These are phyloP conservation scores for Semaprochilodus insignis DNA, from an alignment of 2,797 vertebrate species.

Conservation along the genomic window DNA sequence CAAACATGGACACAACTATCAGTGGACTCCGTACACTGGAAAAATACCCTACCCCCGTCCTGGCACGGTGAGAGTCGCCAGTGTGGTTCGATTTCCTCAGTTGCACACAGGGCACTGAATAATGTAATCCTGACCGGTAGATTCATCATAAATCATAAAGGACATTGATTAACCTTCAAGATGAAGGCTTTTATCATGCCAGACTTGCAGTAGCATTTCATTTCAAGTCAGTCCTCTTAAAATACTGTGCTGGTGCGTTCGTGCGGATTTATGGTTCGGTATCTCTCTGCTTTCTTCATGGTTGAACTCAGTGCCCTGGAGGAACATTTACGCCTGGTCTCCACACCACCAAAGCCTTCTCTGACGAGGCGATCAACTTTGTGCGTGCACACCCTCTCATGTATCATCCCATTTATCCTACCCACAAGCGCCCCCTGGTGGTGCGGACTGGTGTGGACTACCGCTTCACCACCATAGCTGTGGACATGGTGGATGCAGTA, in stretches of 20 bases:
- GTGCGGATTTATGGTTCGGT: not conserved
- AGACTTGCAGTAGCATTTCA: not conserved
- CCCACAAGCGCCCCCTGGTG: slow-evolving; percentile 87
- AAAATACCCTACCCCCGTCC: slow-evolving; percentile 78
- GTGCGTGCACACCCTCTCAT: slow-evolving; percentile 88
- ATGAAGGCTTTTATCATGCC: not conserved
- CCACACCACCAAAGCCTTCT: slow-evolving; percentile 88
- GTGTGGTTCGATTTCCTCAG: not conserved
- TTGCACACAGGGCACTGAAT: not conserved
- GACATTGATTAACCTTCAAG: not conserved
- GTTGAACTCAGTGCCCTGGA: slow-evolving; percentile 82
- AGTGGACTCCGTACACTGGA: slow-evolving; percentile 77
- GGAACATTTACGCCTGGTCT: slow-evolving; percentile 88
- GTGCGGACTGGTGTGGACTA: slow-evolving; percentile 87
- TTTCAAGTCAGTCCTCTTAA: not conserved
- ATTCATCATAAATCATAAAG: slow-evolving; percentile 7
- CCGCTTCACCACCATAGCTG: slow-evolving; percentile 87
- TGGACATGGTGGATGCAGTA: slow-evolving; percentile 87
- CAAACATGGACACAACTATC: slow-evolving; percentile 77
- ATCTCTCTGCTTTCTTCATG: not conserved
- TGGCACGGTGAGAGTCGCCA: slow-evolving; percentile 71
- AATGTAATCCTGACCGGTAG: not conserved
- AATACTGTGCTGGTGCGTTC: not conserved
- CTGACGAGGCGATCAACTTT: slow-evolving; percentile 90
- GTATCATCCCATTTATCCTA: slow-evolving; percentile 86